Conservation (phyloP, 2,797 vertebrate species). For the Mus caroli region DNA sequence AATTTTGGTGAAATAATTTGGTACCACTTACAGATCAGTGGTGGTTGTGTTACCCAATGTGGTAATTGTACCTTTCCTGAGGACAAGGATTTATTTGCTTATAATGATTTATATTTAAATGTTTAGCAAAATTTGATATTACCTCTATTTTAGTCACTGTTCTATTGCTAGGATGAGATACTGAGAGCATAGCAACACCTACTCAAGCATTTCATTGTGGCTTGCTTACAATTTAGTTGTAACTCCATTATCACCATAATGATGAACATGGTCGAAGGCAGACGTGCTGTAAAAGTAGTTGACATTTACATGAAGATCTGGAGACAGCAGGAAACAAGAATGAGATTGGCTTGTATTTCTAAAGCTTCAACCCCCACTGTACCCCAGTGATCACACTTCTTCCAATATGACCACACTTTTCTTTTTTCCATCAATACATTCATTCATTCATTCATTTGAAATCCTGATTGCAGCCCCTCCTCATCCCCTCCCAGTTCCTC, state of each 20-base stretch:
- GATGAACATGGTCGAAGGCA: not conserved
- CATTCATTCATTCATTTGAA: no score
- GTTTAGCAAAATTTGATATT: not conserved
- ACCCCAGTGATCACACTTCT: no score
- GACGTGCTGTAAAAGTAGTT: not conserved
- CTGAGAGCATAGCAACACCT: not conserved
- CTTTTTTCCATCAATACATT: no score
- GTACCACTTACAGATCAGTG: not conserved
- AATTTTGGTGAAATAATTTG: not conserved
- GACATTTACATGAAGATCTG: not conserved
- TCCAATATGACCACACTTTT: no score
- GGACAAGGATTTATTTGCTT: not conserved
- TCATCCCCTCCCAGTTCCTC: no score
- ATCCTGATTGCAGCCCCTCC: no score
- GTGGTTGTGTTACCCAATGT: not conserved
- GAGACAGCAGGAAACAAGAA: not conserved
- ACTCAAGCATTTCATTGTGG: not conserved
- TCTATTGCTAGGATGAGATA: not conserved
- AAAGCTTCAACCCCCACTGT: no score
- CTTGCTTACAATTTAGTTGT: not conserved
- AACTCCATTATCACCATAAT: not conserved
- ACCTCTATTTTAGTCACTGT: not conserved
- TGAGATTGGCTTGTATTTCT: no score
- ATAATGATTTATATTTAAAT: not conserved
- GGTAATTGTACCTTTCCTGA: not conserved